Percentiles rank a stretch among this genome's conserved stretches.
phyloP scores from a whole-genome alignment of 2,888 invertebrate species.

The Amphipyra berbera region DNA sequence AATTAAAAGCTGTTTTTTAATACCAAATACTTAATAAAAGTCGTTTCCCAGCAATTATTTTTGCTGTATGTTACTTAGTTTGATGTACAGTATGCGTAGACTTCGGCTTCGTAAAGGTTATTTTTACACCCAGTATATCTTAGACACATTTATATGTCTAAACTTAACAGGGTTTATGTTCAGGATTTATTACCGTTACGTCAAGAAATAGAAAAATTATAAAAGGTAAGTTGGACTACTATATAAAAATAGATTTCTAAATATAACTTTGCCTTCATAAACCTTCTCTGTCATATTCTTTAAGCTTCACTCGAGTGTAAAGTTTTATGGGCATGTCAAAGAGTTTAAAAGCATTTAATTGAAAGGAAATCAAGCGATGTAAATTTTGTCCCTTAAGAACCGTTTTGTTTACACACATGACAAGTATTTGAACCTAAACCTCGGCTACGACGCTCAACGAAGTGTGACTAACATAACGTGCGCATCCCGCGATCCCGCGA shows the following conservation, averaged over 20 bases:
- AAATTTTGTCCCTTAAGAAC: slow-evolving; percentile 57
- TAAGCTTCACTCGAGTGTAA: slow-evolving; percentile 55
- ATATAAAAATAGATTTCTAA: slow-evolving; percentile 14
- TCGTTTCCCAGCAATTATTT: too few species aligned
- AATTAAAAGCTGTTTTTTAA: too few species aligned
- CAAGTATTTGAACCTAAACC: slow-evolving; percentile 61
- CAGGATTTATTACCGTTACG: neutral
- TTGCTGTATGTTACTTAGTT: too few species aligned
- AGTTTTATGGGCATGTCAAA: slow-evolving; percentile 60
- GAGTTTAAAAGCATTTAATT: slow-evolving; percentile 65
- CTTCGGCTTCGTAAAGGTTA: too few species aligned
- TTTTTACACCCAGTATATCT: too few species aligned
- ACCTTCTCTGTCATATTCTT: slow-evolving; percentile 38
- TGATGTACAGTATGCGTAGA: too few species aligned
- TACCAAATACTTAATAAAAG: too few species aligned
- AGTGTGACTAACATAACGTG: slow-evolving; percentile 64
- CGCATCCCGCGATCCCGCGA: slow-evolving; percentile 48
- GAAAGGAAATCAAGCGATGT: slow-evolving; percentile 63
- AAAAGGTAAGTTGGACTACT: neutral
- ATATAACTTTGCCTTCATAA: slow-evolving; percentile 22
- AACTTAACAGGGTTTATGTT: too few species aligned
- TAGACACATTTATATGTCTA: too few species aligned
- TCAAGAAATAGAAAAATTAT: neutral
- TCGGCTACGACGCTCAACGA: slow-evolving; percentile 54
- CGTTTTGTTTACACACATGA: slow-evolving; percentile 62